Percentiles rank a stretch among this genome's conserved stretches.
These are phyloP conservation scores for Bombus impatiens DNA, from an alignment of 1,140 invertebrate species.

Conservation along the genomic window DNA sequence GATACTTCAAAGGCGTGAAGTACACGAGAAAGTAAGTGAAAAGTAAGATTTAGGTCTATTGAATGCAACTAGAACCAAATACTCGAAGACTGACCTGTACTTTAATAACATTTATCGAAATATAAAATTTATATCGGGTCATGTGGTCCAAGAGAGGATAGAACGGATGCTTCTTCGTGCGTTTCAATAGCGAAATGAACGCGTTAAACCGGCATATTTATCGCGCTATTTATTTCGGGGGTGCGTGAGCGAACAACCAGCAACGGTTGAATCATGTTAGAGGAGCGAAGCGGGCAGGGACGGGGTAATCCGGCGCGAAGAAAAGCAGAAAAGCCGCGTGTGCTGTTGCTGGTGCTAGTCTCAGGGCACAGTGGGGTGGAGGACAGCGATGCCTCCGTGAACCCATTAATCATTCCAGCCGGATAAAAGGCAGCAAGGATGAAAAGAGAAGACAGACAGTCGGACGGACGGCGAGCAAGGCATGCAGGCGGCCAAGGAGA, in stretches of 20 bases:
- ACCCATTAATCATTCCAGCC: conserved; percentile 75
- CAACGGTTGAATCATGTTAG: conserved; percentile 22
- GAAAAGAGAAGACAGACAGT: conserved; percentile 73
- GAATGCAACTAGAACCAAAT: no score
- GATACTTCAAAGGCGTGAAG: no score
- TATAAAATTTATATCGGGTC: no score
- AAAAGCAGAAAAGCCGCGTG: conserved; percentile 64
- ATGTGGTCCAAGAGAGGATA: no score
- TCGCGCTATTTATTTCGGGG: background rate
- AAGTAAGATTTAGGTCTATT: no score
- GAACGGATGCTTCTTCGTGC: no score
- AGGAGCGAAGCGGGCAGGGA: background rate
- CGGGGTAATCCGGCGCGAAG: conserved; percentile 56
- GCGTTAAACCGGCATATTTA: no score
- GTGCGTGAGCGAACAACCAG: background rate
- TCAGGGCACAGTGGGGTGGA: background rate
- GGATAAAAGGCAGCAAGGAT: conserved; percentile 74
- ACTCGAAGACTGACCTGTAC: no score
- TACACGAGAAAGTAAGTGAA: no score
- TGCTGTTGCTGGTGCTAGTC: conserved; percentile 27
- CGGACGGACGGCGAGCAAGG: conserved; percentile 55
- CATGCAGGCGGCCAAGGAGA: conserved; percentile 33
- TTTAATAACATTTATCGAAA: no score
- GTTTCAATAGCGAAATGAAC: no score
- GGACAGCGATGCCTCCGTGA: conserved; percentile 68